Conservation (phyloP, 2,113 vertebrate genomes). For the Smithornis capensis region DNA sequence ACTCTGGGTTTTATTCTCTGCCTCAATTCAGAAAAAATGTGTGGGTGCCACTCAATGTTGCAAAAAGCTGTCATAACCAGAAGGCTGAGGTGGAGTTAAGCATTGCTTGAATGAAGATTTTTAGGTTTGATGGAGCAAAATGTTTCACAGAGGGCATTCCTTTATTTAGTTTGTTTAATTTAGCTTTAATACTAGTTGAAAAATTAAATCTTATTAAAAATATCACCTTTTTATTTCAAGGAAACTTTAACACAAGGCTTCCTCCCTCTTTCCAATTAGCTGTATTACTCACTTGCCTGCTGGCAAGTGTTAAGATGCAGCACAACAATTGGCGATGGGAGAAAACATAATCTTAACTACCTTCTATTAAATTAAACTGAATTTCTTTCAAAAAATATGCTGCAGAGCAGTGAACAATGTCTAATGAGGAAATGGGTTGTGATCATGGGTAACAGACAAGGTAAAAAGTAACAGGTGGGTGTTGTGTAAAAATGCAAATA, state of each 20-base stretch:
- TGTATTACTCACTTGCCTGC: not conserved
- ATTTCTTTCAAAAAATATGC: not conserved
- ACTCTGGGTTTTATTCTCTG: constrained; percentile 9
- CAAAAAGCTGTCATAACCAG: constrained; percentile 40
- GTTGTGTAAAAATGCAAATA: constrained; percentile 25
- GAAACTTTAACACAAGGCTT: not conserved
- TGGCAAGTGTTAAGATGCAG: not conserved
- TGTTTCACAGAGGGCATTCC: not conserved
- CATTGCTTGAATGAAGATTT: not conserved
- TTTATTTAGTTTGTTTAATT: not conserved
- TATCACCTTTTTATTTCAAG: not conserved
- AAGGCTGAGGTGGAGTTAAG: constrained; percentile 14
- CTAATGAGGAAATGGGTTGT: not conserved
- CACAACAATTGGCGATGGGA: not conserved
- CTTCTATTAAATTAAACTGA: not conserved
- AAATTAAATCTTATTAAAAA: not conserved
- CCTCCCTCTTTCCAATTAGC: not conserved
- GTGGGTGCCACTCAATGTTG: constrained; percentile 21
- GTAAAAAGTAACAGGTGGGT: constrained; percentile 54
- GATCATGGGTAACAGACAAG: not conserved
- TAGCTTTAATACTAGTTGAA: not conserved
- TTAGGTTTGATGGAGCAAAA: not conserved
- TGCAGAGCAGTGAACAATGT: not conserved
- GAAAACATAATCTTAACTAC: not conserved
- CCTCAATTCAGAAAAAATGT: not conserved